phyloP scores from a whole-genome alignment of 2,888 invertebrate species.

The Allacma fusca region DNA sequence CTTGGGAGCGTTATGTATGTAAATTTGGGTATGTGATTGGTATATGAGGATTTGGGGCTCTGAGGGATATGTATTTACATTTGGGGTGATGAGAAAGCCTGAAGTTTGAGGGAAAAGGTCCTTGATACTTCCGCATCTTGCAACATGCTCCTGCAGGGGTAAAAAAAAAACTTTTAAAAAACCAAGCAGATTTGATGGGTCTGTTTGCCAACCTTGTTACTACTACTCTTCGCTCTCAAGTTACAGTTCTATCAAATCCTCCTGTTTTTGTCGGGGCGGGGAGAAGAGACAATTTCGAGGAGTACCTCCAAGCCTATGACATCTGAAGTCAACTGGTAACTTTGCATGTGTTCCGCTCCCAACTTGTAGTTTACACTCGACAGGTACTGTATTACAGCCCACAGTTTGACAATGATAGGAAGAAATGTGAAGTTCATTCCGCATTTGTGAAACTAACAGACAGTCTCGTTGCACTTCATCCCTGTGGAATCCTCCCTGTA shows the following conservation, averaged over 20 bases:
- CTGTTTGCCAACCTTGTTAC: constrained; percentile 32
- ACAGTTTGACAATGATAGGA: background rate
- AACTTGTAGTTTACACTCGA: too few species aligned
- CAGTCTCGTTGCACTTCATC: background rate
- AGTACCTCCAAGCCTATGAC: background rate
- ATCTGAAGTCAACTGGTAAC: background rate
- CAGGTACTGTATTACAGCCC: background rate
- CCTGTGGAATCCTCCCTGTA: background rate
- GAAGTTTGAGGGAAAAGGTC: too few species aligned
- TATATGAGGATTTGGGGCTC: too few species aligned
- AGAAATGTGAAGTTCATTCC: background rate
- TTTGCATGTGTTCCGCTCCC: background rate
- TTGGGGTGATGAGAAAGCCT: too few species aligned
- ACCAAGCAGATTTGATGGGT: background rate
- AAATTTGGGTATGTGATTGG: too few species aligned
- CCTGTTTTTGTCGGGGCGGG: background rate
- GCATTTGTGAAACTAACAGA: background rate
- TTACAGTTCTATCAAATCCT: constrained; percentile 30
- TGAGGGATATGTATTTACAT: too few species aligned
- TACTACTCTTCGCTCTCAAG: background rate
- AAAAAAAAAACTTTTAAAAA: constrained; percentile 17
- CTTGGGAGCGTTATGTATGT: too few species aligned
- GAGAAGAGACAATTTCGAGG: background rate
- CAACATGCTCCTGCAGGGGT: background rate
- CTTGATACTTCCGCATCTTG: constrained; percentile 22